These are phyloP conservation scores for Toxotes lorentzi DNA, from an alignment of 2,797 vertebrate species.

Conservation along the genomic window DNA sequence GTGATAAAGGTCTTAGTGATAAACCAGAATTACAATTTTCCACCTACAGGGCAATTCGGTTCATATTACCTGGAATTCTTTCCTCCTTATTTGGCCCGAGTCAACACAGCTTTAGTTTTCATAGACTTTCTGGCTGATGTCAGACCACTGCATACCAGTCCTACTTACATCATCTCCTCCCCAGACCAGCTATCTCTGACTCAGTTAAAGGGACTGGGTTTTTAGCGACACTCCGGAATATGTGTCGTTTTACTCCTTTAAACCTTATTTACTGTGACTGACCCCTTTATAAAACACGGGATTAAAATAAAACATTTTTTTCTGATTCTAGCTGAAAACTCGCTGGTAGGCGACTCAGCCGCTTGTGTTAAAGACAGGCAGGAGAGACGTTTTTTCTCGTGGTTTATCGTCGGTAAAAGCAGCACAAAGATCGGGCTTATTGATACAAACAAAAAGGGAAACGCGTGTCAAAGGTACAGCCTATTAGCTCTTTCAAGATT, in stretches of 20 bases:
- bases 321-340: background rate
- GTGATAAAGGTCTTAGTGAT: background rate
- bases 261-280: background rate
- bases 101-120: constrained; percentile 59
- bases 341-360: background rate
- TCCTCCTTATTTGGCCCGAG: constrained; percentile 81
- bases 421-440: background rate
- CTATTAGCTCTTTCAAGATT: rapidly evolving
- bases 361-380: background rate
- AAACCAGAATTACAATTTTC: background rate
- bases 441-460: background rate
- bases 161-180: constrained; percentile 79
- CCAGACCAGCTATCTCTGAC: constrained; percentile 36
- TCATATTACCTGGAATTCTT: constrained; percentile 14
- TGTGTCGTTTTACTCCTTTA: background rate
- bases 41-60: background rate
- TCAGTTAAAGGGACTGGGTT: constrained; percentile 64
- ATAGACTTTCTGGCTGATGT: constrained; percentile 71
- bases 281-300: background rate
- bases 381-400: background rate
- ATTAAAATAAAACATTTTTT: background rate
- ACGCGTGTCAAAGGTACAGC: rapidly evolving
- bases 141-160: constrained; percentile 80
- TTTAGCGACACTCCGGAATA: background rate
- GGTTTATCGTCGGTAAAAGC: background rate